Evolutionary conservation across 1,140 invertebrate genomes (phyloP).

Genomic region (Micrasema longulum): DNA sequence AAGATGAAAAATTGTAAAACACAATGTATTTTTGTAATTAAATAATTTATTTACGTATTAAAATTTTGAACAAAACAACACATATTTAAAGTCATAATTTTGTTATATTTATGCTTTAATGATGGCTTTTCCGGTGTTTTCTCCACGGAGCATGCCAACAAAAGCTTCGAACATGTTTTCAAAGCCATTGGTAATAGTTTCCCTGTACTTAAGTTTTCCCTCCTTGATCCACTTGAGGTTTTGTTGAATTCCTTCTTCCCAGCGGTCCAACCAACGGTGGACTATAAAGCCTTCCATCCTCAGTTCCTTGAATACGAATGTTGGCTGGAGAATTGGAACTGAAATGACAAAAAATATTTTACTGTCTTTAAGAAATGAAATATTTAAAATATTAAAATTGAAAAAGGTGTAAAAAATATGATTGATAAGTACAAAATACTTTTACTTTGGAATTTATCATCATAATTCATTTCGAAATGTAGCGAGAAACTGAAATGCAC

Average conservation of each 20-base stretch:
- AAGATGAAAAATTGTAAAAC: no score
- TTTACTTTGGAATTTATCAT: background rate
- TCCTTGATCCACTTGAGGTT: conserved; percentile 70
- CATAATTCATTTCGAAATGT: background rate
- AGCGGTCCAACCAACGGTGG: conserved; percentile 64
- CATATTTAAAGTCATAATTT: no score
- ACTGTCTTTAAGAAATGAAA: background rate
- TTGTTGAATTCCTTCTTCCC: conserved; percentile 69
- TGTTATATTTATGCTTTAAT: conserved; percentile 63
- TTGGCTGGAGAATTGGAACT: conserved; percentile 64
- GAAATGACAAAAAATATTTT: background rate
- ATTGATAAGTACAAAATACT: background rate
- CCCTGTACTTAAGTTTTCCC: conserved; percentile 62
- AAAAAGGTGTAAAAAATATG: background rate
- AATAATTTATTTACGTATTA: no score
- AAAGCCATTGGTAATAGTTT: conserved; percentile 75
- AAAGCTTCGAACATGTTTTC: conserved; percentile 75
- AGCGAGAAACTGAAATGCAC: no score
- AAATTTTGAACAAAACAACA: no score
- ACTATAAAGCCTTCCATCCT: conserved; percentile 74
- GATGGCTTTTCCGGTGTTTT: conserved; percentile 72
- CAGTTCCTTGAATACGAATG: conserved; percentile 68
- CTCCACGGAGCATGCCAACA: conserved; percentile 57
- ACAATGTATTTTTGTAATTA: no score
- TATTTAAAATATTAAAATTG: background rate